Conservation (phyloP, 2,888 invertebrate species). For the Calliphora vomitoria region DNA sequence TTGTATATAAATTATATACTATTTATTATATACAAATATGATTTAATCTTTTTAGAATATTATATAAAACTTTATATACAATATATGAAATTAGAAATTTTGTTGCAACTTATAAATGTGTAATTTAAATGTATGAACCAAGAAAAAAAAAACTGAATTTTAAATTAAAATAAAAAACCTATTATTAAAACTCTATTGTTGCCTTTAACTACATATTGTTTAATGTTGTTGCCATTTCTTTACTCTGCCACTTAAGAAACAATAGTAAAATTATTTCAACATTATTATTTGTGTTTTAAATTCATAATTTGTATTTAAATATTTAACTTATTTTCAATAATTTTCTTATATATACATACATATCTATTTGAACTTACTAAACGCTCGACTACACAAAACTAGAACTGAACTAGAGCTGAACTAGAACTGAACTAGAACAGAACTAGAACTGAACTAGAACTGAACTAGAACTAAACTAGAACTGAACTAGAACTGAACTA, state of each 20-base stretch:
- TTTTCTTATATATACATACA: too few relatives aligned
- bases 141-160: not conserved
- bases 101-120: slow-evolving; percentile 39
- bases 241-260: not conserved
- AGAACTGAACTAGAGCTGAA: not conserved
- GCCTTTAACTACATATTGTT: slow-evolving; percentile 12
- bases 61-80: slow-evolving; percentile 14
- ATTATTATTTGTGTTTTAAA: too few relatives aligned
- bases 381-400: too few relatives aligned
- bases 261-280: not conserved
- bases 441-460: not conserved
- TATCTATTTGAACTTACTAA: too few relatives aligned
- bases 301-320: not conserved
- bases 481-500: too few relatives aligned
- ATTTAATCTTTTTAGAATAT: slow-evolving; percentile 18
- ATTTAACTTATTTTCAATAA: not conserved
- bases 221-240: not conserved
- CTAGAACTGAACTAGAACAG: not conserved
- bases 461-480: not conserved
- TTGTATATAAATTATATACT: slow-evolving; percentile 36
- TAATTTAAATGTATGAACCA: slow-evolving; percentile 10
- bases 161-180: slow-evolving; percentile 2
- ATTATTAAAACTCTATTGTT: slow-evolving; percentile 42
- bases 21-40: not conserved
- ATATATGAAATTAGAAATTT: slow-evolving; percentile 25